These are phyloP conservation scores for Drosophila pandora DNA, from an alignment of 1,140 invertebrate species.

Conservation along the genomic window DNA sequence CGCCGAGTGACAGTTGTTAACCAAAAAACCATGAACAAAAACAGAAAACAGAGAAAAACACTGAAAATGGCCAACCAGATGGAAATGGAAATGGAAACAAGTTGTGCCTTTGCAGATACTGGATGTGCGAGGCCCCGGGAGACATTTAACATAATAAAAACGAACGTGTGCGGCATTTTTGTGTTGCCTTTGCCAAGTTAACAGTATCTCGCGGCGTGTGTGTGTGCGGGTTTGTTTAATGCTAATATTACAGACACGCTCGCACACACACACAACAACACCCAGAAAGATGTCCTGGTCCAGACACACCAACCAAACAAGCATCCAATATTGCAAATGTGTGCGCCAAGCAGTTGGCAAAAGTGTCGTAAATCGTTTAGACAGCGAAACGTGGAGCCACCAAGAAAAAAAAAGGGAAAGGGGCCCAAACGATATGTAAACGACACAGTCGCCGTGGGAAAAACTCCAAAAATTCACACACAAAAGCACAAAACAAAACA, in stretches of 20 bases:
- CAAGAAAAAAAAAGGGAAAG: slow-evolving; percentile 21
- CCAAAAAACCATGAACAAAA: slow-evolving; percentile 35
- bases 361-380: slow-evolving; percentile 82
- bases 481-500: slow-evolving; percentile 22
- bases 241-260: slow-evolving; percentile 64
- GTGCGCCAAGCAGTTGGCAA: slow-evolving; percentile 76
- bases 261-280: slow-evolving; percentile 9
- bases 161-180: slow-evolving; percentile 78
- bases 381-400: slow-evolving; percentile 70
- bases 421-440: slow-evolving; percentile 68
- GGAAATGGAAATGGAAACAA: slow-evolving; percentile 26
- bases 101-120: slow-evolving; percentile 29
- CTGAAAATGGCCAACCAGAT: slow-evolving; percentile 29
- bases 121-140: slow-evolving; percentile 63
- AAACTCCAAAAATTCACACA: slow-evolving; percentile 45
- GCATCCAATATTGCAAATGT: slow-evolving; percentile 76
- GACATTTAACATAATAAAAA: slow-evolving; percentile 82
- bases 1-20: slow-evolving; percentile 66
- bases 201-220: slow-evolving; percentile 36
- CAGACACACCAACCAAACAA: slow-evolving; percentile 14
- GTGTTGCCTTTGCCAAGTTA: slow-evolving; percentile 62
- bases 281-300: slow-evolving; percentile 6
- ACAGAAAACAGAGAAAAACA: slow-evolving; percentile 18
- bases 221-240: slow-evolving; percentile 62
- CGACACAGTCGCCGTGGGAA: slow-evolving; percentile 74